phyloP scores from a whole-genome alignment of 2,797 vertebrate species.

The Lepus townsendii region DNA sequence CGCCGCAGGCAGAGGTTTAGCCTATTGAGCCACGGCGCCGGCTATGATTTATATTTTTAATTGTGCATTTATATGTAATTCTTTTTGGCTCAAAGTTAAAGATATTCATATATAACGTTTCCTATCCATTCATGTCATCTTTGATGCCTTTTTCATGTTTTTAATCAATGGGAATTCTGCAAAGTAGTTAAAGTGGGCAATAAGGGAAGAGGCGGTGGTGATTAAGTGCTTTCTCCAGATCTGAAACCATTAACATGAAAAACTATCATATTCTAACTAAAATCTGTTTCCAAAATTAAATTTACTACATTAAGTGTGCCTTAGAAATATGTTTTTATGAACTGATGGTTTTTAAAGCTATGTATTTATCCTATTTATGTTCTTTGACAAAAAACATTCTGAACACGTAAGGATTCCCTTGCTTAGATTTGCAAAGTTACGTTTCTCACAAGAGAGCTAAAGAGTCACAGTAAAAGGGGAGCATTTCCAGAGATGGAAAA shows the following conservation, averaged over 20 bases:
- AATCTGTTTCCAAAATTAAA: not conserved
- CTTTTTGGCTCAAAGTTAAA: not conserved
- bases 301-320: not conserved
- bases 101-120: not conserved
- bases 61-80: not conserved
- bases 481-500: not conserved
- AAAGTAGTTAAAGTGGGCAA: not conserved
- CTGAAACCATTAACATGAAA: not conserved
- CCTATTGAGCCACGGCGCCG: too few relatives aligned
- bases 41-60: conserved; percentile 10
- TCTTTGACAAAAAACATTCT: not conserved
- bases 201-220: not conserved
- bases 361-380: not conserved
- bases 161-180: not conserved
- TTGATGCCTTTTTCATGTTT: not conserved
- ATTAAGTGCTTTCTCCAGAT: not conserved
- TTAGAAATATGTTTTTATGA: not conserved
- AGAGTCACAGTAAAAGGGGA: not conserved
- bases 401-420: not conserved
- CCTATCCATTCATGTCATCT: not conserved
- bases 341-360: not conserved
- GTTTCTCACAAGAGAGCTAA: not conserved
- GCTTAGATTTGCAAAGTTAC: not conserved
- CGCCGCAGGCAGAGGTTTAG: too few relatives aligned
- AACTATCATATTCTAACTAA: not conserved